Base-by-base conservation (phyloP, 1,140 invertebrate genomes). In the Penaeus japonicus region DNA sequence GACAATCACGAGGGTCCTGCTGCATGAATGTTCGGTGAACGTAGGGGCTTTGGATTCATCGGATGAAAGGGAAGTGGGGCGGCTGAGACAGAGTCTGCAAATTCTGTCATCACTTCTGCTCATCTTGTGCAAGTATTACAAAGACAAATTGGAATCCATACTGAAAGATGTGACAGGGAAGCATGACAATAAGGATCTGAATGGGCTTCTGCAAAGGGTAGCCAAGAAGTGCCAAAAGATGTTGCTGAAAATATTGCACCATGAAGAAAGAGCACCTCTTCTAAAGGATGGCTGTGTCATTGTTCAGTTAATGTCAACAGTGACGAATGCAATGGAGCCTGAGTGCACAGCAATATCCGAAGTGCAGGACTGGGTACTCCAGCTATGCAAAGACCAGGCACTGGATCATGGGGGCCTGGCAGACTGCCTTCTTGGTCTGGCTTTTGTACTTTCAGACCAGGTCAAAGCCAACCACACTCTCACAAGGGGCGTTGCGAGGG, bases 401-500 rank as follows among this genome's bases (percentile, higher is more conserved):
- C 39, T 91, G 92, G 92, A 92, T 90, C 92, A 93, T 87, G 73
- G 91, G 24, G 79, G 91, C 12, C 87, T 92, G 22, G 91, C 92
- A 84, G 92, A 93, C 89, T 82, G 91, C 55, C 83, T 93, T 77
- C 27, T 93, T 5, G 88, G 90, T 17, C 90, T 91, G 15, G 89
- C 92, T 32, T 82, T 94, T 47, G 91, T 89, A 20, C 90, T 93
- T 82, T 91, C 90, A 12, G 90, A 92, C 75, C 92, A 92, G 81
- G 86, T 91, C 55, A 92, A 92, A 84, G 90, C 90, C 47, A 88
- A 91, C 77, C 91, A 92, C 10, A 89, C 84, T 18, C 62, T 93
- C 20, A 62, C 92, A 12, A 90, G 91, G 65, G 91, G 92, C 83
- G 54, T 94, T 53, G 91, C 92, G 39, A 92, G 92, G 84, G 93